A percentile compares a stretch with the other conserved stretches of the same genome.
These are phyloP conservation scores for Poecilia wingei DNA, from an alignment of 2,797 vertebrate genomes.

Conservation along the genomic window DNA sequence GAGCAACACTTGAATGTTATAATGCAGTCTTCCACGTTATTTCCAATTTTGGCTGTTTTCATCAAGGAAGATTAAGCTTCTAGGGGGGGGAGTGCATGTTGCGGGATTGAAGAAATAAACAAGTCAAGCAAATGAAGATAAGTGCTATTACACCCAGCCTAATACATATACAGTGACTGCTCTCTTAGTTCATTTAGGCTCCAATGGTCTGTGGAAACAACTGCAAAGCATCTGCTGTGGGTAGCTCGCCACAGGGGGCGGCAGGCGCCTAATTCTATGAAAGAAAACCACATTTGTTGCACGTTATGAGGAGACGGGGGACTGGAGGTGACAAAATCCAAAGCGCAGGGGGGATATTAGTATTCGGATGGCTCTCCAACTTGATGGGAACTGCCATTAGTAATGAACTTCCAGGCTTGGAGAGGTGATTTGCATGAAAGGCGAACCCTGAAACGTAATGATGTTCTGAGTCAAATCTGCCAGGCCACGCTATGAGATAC, in stretches of 20 bases:
- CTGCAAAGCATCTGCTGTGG: conserved; percentile 73
- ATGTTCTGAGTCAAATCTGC: conserved; percentile 74
- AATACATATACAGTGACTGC: conserved; percentile 74
- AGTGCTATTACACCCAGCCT: conserved; percentile 47
- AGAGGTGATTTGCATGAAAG: conserved; percentile 78
- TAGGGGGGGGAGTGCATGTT: conserved; percentile 2
- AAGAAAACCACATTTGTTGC: conserved; percentile 70
- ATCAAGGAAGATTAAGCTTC: conserved; percentile 12
- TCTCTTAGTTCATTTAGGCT: conserved; percentile 75
- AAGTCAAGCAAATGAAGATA: conserved; percentile 57
- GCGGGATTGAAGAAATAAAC: conserved; percentile 37
- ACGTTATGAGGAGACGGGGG: conserved; percentile 57
- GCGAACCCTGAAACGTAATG: conserved; percentile 68
- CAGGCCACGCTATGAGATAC: conserved; percentile 36
- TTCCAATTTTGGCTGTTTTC: conserved; percentile 18
- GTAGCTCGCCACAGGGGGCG: conserved; percentile 64
- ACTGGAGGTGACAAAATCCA: conserved; percentile 68
- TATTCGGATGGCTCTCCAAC: conserved; percentile 66
- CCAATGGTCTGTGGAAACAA: conserved; percentile 70
- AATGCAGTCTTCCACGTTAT: conserved; percentile 21
- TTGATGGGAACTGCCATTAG: conserved; percentile 78
- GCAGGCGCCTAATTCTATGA: conserved; percentile 68
- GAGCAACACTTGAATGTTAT: conserved; percentile 15
- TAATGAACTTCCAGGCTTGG: conserved; percentile 77
- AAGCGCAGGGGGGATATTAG: conserved; percentile 67